phyloP scores from a whole-genome alignment of 2,888 invertebrate species.

The Chloroclystis v-ata region DNA sequence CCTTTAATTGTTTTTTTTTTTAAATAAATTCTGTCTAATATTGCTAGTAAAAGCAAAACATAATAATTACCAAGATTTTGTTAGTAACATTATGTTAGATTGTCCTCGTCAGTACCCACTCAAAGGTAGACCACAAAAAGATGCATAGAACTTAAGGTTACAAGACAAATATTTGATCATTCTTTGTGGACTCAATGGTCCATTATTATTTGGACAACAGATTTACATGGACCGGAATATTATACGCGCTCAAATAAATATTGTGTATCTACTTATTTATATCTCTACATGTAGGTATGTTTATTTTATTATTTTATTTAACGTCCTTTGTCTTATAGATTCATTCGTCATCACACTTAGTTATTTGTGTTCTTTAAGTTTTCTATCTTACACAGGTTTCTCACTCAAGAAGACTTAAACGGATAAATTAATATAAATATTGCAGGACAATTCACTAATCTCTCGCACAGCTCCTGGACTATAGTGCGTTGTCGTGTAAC shows the following conservation, averaged over 20 bases:
- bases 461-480: constrained; percentile 1
- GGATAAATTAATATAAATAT: no score
- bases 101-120: constrained; percentile 10
- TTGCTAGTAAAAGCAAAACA: no score
- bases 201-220: constrained; percentile 26
- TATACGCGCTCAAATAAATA: constrained; percentile 11
- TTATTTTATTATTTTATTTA: no score
- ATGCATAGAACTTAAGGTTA: constrained; percentile 24
- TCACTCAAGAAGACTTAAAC: no score
- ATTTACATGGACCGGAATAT: constrained; percentile 15
- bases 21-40: no score
- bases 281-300: neutral
- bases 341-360: no score
- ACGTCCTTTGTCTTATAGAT: neutral
- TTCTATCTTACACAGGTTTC: no score
- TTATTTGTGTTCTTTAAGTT: no score
- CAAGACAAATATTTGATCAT: constrained; percentile 29
- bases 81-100: no score
- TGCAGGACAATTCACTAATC: no score
- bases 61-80: no score
- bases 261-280: constrained; percentile 4
- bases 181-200: constrained; percentile 25
- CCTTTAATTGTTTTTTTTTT: no score
- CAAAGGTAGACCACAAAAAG: constrained; percentile 22
- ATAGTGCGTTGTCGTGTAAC: neutral